Conservation (phyloP, 2,113 vertebrate species). For the Oxyruncus cristatus region DNA sequence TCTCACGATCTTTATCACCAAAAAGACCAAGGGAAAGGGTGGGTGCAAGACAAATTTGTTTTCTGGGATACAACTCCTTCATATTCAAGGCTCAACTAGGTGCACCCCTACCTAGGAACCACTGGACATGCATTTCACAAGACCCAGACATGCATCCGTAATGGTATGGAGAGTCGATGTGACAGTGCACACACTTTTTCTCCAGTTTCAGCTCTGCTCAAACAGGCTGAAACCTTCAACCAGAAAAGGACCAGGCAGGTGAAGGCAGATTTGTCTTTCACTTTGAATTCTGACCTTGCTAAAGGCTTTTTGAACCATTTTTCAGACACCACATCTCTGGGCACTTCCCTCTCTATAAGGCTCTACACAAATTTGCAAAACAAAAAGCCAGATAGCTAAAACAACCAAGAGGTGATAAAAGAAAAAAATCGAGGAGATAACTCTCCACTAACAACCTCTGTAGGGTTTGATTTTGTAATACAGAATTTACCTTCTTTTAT, state of each 20-base stretch:
- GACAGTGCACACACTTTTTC: accelerated
- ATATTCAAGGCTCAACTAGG: not conserved
- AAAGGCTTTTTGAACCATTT: not conserved
- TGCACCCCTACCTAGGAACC: not conserved
- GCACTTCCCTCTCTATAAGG: not conserved
- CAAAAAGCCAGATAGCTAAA: slow-evolving; percentile 19
- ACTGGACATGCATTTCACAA: not conserved
- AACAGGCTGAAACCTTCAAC: not conserved
- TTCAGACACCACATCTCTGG: not conserved
- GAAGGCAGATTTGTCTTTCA: not conserved
- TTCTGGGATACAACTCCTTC: not conserved
- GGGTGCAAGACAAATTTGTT: not conserved
- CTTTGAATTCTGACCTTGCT: slow-evolving; percentile 13
- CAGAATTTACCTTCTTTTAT: slow-evolving; percentile 40
- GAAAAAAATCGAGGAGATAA: not conserved
- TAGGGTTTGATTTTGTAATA: slow-evolving; percentile 29
- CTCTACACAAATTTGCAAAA: not conserved
- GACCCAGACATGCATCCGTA: accelerated
- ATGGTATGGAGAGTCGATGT: accelerated
- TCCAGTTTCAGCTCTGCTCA: not conserved
- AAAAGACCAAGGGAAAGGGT: not conserved
- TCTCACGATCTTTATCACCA: slow-evolving; percentile 13
- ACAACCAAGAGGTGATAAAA: not conserved
- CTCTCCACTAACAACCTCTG: not conserved
- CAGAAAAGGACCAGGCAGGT: not conserved